Evolutionary conservation across 2,888 invertebrate species (phyloP), one percentile per base, ranked within the genome.

Genomic region (Euzophera pinguis): DNA sequence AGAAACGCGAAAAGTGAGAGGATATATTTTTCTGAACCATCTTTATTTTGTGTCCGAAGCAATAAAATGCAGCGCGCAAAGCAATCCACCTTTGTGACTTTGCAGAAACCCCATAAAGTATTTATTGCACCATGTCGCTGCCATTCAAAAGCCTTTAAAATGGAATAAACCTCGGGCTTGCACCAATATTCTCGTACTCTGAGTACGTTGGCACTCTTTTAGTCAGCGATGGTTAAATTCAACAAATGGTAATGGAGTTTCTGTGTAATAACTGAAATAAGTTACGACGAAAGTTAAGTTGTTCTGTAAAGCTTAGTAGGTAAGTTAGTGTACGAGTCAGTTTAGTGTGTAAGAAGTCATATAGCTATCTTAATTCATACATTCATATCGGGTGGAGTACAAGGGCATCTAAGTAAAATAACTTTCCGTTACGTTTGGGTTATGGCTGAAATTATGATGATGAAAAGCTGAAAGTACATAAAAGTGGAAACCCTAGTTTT

Each of bases 41-140:
- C 16, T 32, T 14, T 45, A 45, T 32, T 45, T 1, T 7, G 13
- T 1, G 13, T 8, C 4, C 12, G 47, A 37, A 48, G 47, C 51
- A 51, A 51, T 51, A 51, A 51, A 51, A 51, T 51, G 51, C 51
- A 51, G 43, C 43, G 16, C 27, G 37, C 51, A 13, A 37, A 17
- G 43, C 51, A 37, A 51, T 34, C 50, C 41, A 50, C 51, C 43
- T 51, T 50, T 43, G 51, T 35, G 51, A 43, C 51, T 43, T 42
- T 35, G 35, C 42, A 35, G 43, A 43, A 42, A 51, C 35, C 43
- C 51, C 35, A 51, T 43, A 51, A 51, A 51, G 35, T 43, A 43
- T 51, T 51, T 51, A 51, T 51, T 43, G 43, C 51, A 35, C 34
- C 37, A 51, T 51, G 35, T 51, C 42, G 35, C 37, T 43, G 35